Evolutionary conservation across 2,113 vertebrate genomes (phyloP).

Genomic region (Cyanoliseus patagonus): DNA sequence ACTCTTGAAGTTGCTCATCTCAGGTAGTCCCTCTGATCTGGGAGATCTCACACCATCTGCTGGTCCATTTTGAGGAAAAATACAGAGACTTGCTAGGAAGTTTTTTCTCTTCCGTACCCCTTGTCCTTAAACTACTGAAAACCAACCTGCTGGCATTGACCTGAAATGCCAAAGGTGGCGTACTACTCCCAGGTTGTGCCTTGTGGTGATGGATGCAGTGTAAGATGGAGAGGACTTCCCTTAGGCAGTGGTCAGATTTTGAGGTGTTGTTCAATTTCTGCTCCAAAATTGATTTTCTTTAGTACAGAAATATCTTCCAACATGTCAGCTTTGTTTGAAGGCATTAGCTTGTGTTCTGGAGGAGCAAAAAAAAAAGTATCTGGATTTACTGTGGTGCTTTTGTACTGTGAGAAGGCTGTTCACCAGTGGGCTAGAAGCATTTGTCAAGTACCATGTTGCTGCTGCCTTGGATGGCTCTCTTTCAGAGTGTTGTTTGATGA

Average conservation of each 20-base stretch:
- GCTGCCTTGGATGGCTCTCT: background rate
- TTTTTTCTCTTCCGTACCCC: background rate
- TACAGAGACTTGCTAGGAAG: background rate
- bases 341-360: background rate
- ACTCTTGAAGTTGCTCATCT: background rate
- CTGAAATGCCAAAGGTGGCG: background rate
- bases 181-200: rapidly evolving
- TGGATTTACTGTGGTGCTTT: background rate
- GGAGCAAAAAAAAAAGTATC: background rate
- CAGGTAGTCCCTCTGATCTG: background rate
- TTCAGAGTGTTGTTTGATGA: background rate
- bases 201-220: background rate
- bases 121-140: background rate
- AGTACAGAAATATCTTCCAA: background rate
- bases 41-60: background rate
- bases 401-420: background rate
- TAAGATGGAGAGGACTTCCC: background rate
- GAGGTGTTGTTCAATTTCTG: background rate
- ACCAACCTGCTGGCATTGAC: background rate
- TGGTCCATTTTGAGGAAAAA: background rate
- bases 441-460: rapidly evolving
- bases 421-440: background rate
- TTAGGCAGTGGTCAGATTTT: background rate
- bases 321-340: background rate
- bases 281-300: background rate